Base-by-base conservation (phyloP, 1,140 invertebrate species). In the Solenopsis fugax region DNA sequence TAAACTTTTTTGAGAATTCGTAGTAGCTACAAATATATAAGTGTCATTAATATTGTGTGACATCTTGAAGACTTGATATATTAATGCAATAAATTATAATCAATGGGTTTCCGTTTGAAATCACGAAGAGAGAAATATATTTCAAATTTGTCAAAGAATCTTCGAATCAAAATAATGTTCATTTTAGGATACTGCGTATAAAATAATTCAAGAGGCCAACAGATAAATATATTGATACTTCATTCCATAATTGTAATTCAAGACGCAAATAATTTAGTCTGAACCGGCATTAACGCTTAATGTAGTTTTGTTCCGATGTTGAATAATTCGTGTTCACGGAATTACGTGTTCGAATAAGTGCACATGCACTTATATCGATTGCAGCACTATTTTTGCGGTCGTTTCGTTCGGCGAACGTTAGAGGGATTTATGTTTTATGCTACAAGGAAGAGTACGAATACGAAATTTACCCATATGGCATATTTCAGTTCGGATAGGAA, bases 361-460 rank as follows among this genome's bases (percentile, higher is more conserved):
- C 21, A 81, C 21, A 24, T 41, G 62, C n/a, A 81, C 77, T 81
- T 81, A 81, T 81, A 81, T 81, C 50, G 76, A 78, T 78, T 78
- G 45, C 64, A 24, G 34, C 16, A 54, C 50, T 81, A 81, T 81
- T 81, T 81, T 81, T 54, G 64, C 48, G 50, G 21, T 81, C 76
- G 76, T 78, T 48, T 65, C 58, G 41, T 50, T 45, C 41, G 45
- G 37, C 16, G 48, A 81, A 71, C 37, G 37, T 41, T 45, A 71
- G 67, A 81, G 50, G 65, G 50, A 81, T 81, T 81, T 81, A 81
- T 72, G 65, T 81, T 71, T 72, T 56, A 78, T 64, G 75, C 58
- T 64, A 78, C 75, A 64, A 81, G 50, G 50, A 72, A 56, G 65
- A 81, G 50, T 56, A 71, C 50, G 78, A 72, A 81, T 81, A 72